Base-by-base conservation (phyloP, 2,113 vertebrate genomes). In the Cromileptes altivelis region DNA sequence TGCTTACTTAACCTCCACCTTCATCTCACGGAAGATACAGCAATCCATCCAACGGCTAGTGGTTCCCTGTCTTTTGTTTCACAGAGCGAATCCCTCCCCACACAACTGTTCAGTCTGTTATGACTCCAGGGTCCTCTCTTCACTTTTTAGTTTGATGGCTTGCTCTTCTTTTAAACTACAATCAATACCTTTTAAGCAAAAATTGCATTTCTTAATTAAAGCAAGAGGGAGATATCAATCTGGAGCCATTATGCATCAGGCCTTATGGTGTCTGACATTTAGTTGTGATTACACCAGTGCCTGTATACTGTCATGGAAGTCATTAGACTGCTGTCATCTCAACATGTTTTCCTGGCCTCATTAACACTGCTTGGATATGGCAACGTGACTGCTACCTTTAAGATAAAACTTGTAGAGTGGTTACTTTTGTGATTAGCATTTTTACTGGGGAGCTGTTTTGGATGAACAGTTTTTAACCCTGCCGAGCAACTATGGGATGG, bases 191-290 rank as follows among this genome's bases (percentile, higher is more conserved):
- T 93, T 95, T 93, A 93, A 93, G 88, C 86, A 94, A 92, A 93
- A 93, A 87, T 80, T 89, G 92, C 91, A 93, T 92, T 91, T 92
- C 94, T 94, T 95, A 95, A 96, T 95, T 95, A 95, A 96, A 90
- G 92, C 76, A 83, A 86, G 90, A 87, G 80, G 79, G 87, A 85
- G 90, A 92, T 95, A 95, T 95, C 93, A 93, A 94, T 95, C 95
- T 93, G 82, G 83, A 93, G 88, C 91, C 79, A 93, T 95, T 94
- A 94, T 90, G 87, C 91, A 86, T 80, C 79, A 82, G 82, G 87
- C 95, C 94, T 96, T 96, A 94, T 94, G 93, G 92, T 94, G 92
- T 93, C 93, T 95, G 94, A 93, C 94, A 93, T 94, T 95, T 94
- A 93, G 92, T 94, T 94, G 94, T 94, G 93, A 95, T 95, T 95